Base-by-base conservation (phyloP, 2,797 vertebrate species). In the Smutsia gigantea region DNA sequence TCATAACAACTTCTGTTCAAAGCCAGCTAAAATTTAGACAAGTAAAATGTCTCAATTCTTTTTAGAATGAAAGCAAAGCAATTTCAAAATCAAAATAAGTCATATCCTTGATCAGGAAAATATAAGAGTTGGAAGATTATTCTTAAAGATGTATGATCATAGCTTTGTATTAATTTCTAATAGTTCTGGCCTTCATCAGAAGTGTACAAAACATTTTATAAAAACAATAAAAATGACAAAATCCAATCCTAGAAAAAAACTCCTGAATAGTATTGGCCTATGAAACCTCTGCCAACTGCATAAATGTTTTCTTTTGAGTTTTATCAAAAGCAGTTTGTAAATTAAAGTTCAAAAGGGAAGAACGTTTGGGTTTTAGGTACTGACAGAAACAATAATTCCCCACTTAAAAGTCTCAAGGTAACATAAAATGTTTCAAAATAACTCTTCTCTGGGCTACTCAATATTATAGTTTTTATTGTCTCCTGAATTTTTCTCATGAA, bases 21-120 rank as follows among this genome's bases (percentile, higher is more conserved):
- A 96, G 59, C 66, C 92, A 63, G 66, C 9, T 93, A 97, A 92
- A 84, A 81, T 93, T 92, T 79, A 86, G 9, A 61, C n/a, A 95
- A 64, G 87, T 57, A 84, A 94, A 82, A 87, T 64, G 25, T 14
- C 7, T 84, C 19, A 51, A 39, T 3, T 95, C 85, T 97, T 61
- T 86, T 75, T 94, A 95, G 7, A 95, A 89, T 95, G 94, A 94
- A 92, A 97, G 96, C 23, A 90, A 69, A 97, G 93, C n/a, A 96
- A 63, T 31, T 84, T 71, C 31, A 87, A 91, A 91, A 3, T 81
- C 46, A 86, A 92, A 96, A 57, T 51, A 83, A 97, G 85, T 29
- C 18, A 82, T 72, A 53, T 2, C 51, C 37, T 59, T 71, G 34
- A 84, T 51, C 21, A 92, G 59, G 95, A 93, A 92, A 83, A 94